Base-by-base conservation (phyloP, 53 echinoderm and acorn worm genomes). In the Arbacia lixula region DNA sequence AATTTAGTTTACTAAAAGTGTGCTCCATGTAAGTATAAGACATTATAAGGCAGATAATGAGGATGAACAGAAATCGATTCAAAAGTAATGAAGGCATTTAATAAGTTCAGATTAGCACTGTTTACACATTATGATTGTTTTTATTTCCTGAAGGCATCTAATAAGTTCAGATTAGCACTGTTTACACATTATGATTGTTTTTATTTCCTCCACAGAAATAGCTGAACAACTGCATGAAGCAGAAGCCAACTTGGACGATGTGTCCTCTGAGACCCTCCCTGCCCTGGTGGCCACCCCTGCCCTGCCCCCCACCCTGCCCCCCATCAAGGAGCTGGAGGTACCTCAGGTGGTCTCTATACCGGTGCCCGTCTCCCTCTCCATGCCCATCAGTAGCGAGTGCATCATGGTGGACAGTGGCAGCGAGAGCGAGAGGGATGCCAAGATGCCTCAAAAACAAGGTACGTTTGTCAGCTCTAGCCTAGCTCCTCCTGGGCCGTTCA, bases 351-450 rank as follows among this genome's bases (percentile, higher is more conserved):
- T 69, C 28, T 25, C 58, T 6, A 6, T 58, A 2, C 77, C 77
- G 2, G 31, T 74, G 20, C 74, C 74, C 30, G 22, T 74, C 11
- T 29, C 63, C 34, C n/a, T 64, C 0, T 35, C 19, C 17, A 25
- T 50, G 72, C 88, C 4, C 72, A 50, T 52, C 72, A 72, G 3
- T 53, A 85, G 69, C 14, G 89, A 93, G 36, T 97, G 83, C 36
- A 97, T 97, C 60, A 50, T 97, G 34, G 71, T 97, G 39, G 97
- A 90, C 34, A 90, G 89, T 19, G 88, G 91, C 83, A 89, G 93
- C 19, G 91, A 89, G 9, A 92, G 91, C 25, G 93, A 94, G 42
- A 85, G 90, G 30, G 86, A 93, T 1, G 40, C 71, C 29, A 53
- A 37, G 8, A 90, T 85, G 37, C 54, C 62, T 62, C 3, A 31